Evolutionary conservation across 2,797 vertebrate species (phyloP).

Genomic region (Gymnoscopelus microlampas): DNA sequence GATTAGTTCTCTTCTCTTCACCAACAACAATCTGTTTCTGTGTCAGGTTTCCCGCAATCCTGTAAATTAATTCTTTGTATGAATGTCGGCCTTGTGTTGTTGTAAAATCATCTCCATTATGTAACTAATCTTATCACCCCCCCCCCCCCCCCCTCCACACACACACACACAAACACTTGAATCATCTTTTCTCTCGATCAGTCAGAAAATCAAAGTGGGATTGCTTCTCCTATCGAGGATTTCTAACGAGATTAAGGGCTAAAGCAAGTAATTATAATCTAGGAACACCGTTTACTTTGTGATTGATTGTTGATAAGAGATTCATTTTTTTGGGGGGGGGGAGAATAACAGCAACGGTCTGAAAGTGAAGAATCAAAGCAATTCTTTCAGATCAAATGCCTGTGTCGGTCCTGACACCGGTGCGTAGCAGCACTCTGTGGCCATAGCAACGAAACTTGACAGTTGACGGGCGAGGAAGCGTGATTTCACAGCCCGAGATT

Average conservation of each 20-base stretch:
- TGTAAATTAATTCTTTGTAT: constrained; percentile 63
- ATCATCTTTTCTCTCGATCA: constrained; percentile 61
- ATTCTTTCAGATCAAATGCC: constrained; percentile 50
- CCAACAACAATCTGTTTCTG: too few relatives aligned
- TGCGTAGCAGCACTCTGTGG: constrained; percentile 52
- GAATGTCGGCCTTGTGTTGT: constrained; percentile 45
- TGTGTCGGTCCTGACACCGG: constrained; percentile 30
- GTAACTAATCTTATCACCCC: constrained; percentile 69
- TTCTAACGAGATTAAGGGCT: constrained; percentile 66
- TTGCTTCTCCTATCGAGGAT: constrained; percentile 59
- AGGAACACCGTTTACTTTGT: constrained; percentile 67
- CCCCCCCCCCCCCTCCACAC: too few relatives aligned
- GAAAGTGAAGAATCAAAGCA: constrained; percentile 40
- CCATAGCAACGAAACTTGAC: constrained; percentile 77
- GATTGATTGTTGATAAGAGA: constrained; percentile 64
- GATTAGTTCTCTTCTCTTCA: too few relatives aligned
- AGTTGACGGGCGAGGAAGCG: constrained; percentile 70
- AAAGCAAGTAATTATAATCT: constrained; percentile 63
- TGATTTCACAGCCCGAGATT: constrained; percentile 62
- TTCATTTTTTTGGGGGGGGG: constrained; percentile 37
- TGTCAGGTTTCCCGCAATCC: constrained; percentile 35
- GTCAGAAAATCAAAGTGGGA: constrained; percentile 69
- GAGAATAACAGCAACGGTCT: not conserved
- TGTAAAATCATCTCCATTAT: constrained; percentile 69
- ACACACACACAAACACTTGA: constrained; percentile 44